phyloP scores from a whole-genome alignment of 2,113 vertebrate genomes.

The Columba janthina region DNA sequence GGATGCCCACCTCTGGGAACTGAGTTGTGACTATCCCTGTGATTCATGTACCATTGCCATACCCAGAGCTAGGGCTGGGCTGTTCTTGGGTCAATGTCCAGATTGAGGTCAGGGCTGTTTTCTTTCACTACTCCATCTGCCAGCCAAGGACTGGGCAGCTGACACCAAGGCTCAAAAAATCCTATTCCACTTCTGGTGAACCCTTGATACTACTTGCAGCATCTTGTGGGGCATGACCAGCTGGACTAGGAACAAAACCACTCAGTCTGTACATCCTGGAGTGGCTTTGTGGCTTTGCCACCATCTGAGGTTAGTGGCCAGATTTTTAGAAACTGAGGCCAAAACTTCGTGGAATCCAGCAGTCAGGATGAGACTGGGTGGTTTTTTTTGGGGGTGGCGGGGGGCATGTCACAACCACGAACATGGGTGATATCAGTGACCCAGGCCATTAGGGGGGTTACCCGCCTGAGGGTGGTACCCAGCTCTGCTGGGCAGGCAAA shows the following conservation, averaged over 20 bases:
- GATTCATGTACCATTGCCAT: rapidly evolving
- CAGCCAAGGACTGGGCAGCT: background rate
- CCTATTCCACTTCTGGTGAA: background rate
- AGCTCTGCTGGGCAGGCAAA: background rate
- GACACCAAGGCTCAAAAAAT: background rate
- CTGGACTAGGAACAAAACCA: background rate
- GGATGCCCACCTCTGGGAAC: background rate
- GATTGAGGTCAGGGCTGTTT: background rate
- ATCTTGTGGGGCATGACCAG: background rate
- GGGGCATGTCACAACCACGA: rapidly evolving
- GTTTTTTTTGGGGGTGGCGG: background rate
- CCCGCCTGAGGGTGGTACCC: background rate
- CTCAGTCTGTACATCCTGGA: rapidly evolving
- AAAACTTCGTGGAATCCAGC: background rate
- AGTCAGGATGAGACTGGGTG: background rate
- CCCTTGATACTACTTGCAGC: background rate
- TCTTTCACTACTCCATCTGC: background rate
- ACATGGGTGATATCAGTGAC: background rate
- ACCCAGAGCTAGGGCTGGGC: background rate
- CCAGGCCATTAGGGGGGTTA: background rate
- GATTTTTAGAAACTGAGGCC: background rate
- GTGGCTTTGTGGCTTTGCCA: background rate
- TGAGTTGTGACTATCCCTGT: background rate
- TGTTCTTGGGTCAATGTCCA: background rate
- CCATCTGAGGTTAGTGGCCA: rapidly evolving